Evolutionary conservation across 2,113 vertebrate genomes (phyloP).

Genomic region (Dipodomys stephensi): DNA sequence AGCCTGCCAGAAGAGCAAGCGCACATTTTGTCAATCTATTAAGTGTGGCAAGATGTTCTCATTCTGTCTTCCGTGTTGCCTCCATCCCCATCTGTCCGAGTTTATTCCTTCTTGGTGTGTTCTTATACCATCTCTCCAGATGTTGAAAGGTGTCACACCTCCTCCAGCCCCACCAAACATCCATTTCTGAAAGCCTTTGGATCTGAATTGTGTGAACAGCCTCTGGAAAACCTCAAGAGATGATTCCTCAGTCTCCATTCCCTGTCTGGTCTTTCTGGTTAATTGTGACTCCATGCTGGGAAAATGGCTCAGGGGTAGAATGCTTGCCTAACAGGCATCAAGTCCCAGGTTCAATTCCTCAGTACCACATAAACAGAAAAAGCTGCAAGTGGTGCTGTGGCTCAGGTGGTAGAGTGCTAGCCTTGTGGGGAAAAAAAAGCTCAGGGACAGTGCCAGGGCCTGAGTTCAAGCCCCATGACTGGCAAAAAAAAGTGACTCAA

Average conservation of each 20-base stretch:
- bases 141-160: not conserved
- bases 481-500: not conserved
- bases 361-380: too few species aligned
- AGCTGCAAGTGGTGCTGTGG: too few species aligned
- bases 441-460: too few species aligned
- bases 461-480: too few species aligned
- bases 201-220: not conserved
- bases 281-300: not conserved
- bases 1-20: not conserved
- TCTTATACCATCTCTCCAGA: not conserved
- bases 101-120: not conserved
- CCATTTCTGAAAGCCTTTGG: constrained; percentile 20
- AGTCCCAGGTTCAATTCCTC: too few species aligned
- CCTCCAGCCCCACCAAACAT: not conserved
- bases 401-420: too few species aligned
- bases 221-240: not conserved
- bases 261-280: not conserved
- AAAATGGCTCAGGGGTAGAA: too few species aligned
- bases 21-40: not conserved
- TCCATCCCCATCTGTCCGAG: not conserved
- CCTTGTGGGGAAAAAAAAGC: too few species aligned
- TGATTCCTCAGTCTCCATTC: not conserved
- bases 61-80: not conserved
- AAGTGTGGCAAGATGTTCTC: not conserved
- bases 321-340: too few species aligned